Percentiles rank a stretch among this genome's conserved stretches.
phyloP scores from a whole-genome alignment of 2,113 vertebrate genomes.

The Catharus bicknelli region DNA sequence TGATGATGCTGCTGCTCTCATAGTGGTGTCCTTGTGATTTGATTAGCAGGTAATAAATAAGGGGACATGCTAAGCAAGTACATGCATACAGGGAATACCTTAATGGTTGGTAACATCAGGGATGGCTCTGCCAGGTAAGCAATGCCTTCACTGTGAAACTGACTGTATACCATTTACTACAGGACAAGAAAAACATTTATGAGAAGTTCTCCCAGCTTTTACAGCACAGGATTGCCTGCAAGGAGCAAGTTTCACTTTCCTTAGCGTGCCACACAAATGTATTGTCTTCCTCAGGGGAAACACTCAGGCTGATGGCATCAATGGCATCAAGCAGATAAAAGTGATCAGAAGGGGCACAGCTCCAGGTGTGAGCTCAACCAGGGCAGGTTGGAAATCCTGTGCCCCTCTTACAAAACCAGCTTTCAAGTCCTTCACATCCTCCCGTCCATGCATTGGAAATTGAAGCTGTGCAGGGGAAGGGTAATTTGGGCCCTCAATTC shows the following conservation, averaged over 20 bases:
- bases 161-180: not conserved
- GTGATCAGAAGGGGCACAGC: not conserved
- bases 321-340: not conserved
- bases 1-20: not conserved
- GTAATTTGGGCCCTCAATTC: not conserved
- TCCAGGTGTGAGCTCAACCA: not conserved
- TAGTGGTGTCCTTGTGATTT: not conserved
- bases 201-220: not conserved
- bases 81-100: not conserved
- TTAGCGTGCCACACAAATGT: not conserved
- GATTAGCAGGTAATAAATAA: slow-evolving; percentile 26
- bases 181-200: not conserved
- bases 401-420: not conserved
- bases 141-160: not conserved
- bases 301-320: not conserved
- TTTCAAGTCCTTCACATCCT: not conserved
- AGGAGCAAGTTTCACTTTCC: not conserved
- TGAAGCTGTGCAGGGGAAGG: not conserved
- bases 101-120: not conserved
- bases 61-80: not conserved
- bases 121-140: not conserved
- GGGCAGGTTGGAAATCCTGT: not conserved
- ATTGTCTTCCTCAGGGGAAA: not conserved
- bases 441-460: not conserved
- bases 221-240: not conserved